Conservation (phyloP, 2,797 vertebrate genomes). For the Rhinichthys osculus region DNA sequence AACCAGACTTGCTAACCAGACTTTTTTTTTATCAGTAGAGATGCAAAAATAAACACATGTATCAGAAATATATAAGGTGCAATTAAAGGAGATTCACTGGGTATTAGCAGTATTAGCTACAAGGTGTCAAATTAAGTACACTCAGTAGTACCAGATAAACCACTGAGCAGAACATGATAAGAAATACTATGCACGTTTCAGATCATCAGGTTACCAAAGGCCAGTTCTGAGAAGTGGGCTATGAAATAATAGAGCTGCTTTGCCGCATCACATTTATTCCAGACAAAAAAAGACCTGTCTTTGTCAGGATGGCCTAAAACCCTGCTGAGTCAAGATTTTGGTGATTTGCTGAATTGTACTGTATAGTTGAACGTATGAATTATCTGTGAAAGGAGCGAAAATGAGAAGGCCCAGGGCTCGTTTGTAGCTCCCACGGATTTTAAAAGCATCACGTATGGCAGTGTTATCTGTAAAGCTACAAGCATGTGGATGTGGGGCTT, state of each 20-base stretch:
- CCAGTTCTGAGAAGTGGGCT: conserved; percentile 37
- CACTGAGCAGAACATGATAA: conserved; percentile 5
- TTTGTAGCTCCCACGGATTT: conserved; percentile 20
- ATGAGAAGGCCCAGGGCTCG: conserved; percentile 1
- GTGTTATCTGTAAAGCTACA: conserved; percentile 40
- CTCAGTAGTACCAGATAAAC: conserved; percentile 15
- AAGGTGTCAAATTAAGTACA: conserved; percentile 8
- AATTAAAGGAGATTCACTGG: not conserved
- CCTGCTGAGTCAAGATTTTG: conserved; percentile 40
- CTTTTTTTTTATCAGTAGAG: not conserved
- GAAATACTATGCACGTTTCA: conserved; percentile 1
- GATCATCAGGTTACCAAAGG: conserved; percentile 35
- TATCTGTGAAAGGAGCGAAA: conserved; percentile 22
- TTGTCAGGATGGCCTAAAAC: conserved; percentile 25
- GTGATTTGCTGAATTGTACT: conserved; percentile 36
- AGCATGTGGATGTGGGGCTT: not conserved
- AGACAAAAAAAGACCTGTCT: conserved; percentile 38
- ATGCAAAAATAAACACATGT: not conserved
- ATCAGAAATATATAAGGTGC: not conserved
- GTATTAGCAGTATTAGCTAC: not conserved
- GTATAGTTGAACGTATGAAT: conserved; percentile 9
- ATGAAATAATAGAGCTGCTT: conserved; percentile 49
- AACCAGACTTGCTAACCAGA: not conserved
- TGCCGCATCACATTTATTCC: conserved; percentile 38
- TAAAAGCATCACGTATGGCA: conserved; percentile 9